These are phyloP conservation scores for Drosophila pegasa DNA, from an alignment of 2,888 invertebrate species.

Conservation along the genomic window DNA sequence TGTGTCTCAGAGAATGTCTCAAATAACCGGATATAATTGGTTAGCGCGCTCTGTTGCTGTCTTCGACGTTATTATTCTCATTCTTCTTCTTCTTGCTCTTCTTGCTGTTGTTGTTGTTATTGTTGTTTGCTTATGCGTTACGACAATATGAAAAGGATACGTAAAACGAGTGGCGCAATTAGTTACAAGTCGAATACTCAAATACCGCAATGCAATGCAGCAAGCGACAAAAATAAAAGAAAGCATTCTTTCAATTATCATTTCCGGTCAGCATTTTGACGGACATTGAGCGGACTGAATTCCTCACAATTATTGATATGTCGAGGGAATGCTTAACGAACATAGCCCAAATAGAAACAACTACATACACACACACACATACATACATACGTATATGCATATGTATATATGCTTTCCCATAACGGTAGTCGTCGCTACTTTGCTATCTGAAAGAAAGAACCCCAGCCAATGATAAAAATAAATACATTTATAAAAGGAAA, in stretches of 20 bases:
- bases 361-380: background rate
- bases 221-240: conserved; percentile 58
- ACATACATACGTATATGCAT: background rate
- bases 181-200: conserved; percentile 57
- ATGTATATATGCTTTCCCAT: conserved; percentile 27
- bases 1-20: conserved; percentile 39
- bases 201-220: conserved; percentile 35
- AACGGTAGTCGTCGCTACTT: conserved; percentile 53
- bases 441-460: conserved; percentile 25
- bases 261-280: conserved; percentile 65
- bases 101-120: conserved; percentile 13
- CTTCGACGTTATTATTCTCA: no score
- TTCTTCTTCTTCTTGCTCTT: no score
- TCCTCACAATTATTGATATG: conserved; percentile 39
- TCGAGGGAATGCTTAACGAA: conserved; percentile 17
- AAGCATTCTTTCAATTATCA: conserved; percentile 76
- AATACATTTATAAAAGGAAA: conserved; percentile 25
- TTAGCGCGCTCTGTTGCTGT: conserved; percentile 37
- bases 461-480: conserved; percentile 38
- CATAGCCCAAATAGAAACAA: conserved; percentile 33
- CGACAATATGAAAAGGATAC: conserved; percentile 68
- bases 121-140: conserved; percentile 28
- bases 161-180: conserved; percentile 77
- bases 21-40: conserved; percentile 78
- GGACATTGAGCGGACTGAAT: conserved; percentile 27